These are phyloP conservation scores for Rhinoraja longicauda DNA, from an alignment of 2,797 vertebrate species.

Conservation along the genomic window DNA sequence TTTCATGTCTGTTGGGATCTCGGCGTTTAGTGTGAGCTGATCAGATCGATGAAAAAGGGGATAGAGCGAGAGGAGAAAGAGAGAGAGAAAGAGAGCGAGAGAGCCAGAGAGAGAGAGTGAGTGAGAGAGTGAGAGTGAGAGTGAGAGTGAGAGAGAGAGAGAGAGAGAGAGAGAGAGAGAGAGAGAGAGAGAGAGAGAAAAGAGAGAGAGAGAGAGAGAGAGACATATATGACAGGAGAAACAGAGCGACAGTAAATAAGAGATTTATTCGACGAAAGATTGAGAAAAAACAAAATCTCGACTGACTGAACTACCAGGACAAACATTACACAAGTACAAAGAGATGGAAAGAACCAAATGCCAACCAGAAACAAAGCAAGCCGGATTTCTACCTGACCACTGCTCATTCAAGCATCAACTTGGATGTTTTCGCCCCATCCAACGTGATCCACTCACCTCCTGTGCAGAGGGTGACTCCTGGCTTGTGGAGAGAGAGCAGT, in stretches of 20 bases:
- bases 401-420: no score
- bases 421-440: no score
- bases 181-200: neutral
- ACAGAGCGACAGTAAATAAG: neutral
- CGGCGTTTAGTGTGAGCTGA: neutral
- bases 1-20: no score
- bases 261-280: neutral
- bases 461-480: neutral
- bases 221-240: neutral
- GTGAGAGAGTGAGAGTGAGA: no score
- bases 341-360: neutral
- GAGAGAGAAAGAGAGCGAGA: neutral
- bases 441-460: neutral
- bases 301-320: neutral
- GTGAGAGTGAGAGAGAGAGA: conserved; percentile 5
- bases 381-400: neutral
- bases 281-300: no score
- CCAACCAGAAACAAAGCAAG: no score
- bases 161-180: neutral
- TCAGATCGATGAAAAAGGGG: neutral
- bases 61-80: conserved; percentile 36
- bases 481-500: neutral
- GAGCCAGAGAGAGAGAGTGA: neutral
- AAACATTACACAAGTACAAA: neutral
- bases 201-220: neutral